Evolutionary conservation across 2,888 invertebrate genomes (phyloP), one percentile per base, ranked within the genome.

Genomic region (Hirtodrosophila confusa): DNA sequence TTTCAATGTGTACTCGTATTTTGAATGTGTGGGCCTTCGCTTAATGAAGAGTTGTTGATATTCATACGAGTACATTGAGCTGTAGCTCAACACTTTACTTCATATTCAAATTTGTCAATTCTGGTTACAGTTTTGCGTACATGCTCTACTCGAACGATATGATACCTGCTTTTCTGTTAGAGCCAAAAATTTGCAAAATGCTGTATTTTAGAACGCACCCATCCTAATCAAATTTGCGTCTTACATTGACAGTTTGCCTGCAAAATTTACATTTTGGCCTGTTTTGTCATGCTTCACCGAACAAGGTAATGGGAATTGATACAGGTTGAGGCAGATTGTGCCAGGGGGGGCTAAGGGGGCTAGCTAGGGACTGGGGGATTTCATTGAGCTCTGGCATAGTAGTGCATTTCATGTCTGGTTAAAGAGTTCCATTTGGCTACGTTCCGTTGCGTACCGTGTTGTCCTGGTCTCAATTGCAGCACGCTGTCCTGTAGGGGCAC

Each of bases 201-300:
- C 17, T 17, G 17, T 17, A 17, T 17, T 17, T 17, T 17, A 17
- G 6, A 27, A 3, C 27, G 27, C 6, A 27, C 27, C 27, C 50
- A 64, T 61, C 67, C 66, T 68, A 76, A 83, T 83, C 66, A 76
- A 78, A 71, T 86, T 80, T 69, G 54, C 47, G 31, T 7, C 17
- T 36, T 43, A 27, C 48, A 70, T 75, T 69, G 78, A 65, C 64
- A 78, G 70, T 75, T 78, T 63, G 74, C 56, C 66, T 53, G 68
- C 55, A 80, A 62, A 17, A 71, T 75, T 75, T 82, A 51, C 64
- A 68, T 69, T 72, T 75, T 58, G 73, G 44, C 5, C 23, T 10
- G 29, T 10, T 31, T 29, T 36, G 45, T n/a, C 7, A 43, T 36
- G 37, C 31, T 23, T 12, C n/a, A 12, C 9, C 12, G 24, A 8